Conservation (phyloP, 2,113 vertebrate genomes). For the Ochotona curzoniae region DNA sequence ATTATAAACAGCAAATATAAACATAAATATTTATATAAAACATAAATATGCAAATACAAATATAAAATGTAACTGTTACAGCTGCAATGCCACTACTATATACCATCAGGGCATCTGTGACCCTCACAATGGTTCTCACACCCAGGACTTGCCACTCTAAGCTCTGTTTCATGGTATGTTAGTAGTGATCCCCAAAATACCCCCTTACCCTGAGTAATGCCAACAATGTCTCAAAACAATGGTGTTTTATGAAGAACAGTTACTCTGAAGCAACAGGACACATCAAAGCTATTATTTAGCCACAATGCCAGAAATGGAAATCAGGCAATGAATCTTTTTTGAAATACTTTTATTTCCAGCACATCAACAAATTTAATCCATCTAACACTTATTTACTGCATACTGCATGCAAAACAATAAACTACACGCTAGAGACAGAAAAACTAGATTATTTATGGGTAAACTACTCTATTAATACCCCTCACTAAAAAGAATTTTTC, state of each 20-base stretch:
- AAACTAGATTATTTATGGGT: background rate
- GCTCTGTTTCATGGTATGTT: background rate
- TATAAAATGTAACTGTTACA: background rate
- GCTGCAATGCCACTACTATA: background rate
- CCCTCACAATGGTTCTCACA: background rate
- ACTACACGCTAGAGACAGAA: background rate
- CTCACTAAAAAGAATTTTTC: slow-evolving; percentile 23
- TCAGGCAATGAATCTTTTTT: background rate
- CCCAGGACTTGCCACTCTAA: background rate
- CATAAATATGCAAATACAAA: too few relatives aligned
- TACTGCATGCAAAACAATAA: slow-evolving; percentile 10
- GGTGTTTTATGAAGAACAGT: background rate
- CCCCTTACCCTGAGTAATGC: background rate
- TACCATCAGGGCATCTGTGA: background rate
- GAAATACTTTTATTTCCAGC: background rate
- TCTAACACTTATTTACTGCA: background rate
- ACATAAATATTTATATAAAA: too few relatives aligned
- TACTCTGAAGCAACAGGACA: background rate
- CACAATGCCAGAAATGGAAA: background rate
- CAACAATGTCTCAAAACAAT: slow-evolving; percentile 13
- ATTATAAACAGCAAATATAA: too few relatives aligned
- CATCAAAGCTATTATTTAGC: slow-evolving; percentile 30
- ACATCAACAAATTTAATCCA: slow-evolving; percentile 42
- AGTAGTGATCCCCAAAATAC: background rate
- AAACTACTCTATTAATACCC: background rate